Conservation (phyloP, 2,797 vertebrate species). For the Balearica regulorum region DNA sequence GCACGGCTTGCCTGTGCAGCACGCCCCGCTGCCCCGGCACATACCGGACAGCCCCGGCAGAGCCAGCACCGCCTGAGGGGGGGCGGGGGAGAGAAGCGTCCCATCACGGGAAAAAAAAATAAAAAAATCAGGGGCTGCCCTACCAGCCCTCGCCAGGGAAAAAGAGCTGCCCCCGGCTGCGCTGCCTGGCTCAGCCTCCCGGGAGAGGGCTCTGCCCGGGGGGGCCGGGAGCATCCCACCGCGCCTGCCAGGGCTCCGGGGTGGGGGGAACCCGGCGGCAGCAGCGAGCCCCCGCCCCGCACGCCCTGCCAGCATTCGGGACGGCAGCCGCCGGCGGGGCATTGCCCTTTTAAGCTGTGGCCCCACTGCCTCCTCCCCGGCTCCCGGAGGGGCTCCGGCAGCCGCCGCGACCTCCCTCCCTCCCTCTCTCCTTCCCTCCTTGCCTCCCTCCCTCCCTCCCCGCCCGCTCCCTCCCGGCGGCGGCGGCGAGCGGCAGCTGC, state of each 20-base stretch:
- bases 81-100: too few species aligned
- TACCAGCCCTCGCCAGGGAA: neutral
- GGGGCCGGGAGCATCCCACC: neutral
- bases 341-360: conserved; percentile 66
- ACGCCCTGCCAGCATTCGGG: neutral
- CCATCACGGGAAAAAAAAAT: too few species aligned
- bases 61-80: neutral
- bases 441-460: neutral
- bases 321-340: neutral
- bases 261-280: neutral
- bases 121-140: too few species aligned
- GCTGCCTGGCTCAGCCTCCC: neutral
- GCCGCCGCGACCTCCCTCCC: neutral
- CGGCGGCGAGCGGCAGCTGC: neutral
- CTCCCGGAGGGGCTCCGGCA: conserved; percentile 35
- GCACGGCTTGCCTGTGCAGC: neutral
- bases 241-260: neutral
- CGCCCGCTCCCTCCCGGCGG: neutral
- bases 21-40: neutral
- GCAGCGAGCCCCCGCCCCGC: neutral
- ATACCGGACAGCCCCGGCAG: fast-evolving
- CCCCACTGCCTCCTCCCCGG: neutral
- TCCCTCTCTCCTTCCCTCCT: neutral
- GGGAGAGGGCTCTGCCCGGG: neutral
- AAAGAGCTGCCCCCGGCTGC: neutral